Base-by-base conservation (phyloP, 2,113 vertebrate species). In the Paraplagusia blochii region DNA sequence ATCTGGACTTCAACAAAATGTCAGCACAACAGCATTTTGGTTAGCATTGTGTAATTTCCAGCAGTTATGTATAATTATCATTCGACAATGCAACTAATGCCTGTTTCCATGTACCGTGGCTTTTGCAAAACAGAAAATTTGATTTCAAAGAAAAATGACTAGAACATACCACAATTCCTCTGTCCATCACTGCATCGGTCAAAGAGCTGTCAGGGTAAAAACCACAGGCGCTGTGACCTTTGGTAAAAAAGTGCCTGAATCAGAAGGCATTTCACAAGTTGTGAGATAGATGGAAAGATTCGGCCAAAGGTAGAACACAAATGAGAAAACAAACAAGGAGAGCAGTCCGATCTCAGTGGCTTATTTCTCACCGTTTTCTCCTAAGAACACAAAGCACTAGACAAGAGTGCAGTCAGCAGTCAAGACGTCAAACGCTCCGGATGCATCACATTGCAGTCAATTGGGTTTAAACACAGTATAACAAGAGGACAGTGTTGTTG, bases 101-200 rank as follows among this genome's bases (percentile, higher is more conserved):
- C 22, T 29, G 22, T 29, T 29, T 29, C 3, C 6, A 29, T 29
- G 6, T 29, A 29, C 22, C 6, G 22, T 6, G 6, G 22, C 22
- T 6, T 29, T 6, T 29, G 22, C 22, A 29, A 29, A 29, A n/a
- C n/a, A n/a, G n/a, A n/a, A n/a, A n/a, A n/a, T n/a, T n/a, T n/a
- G n/a, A n/a, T n/a, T n/a, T n/a, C n/a, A n/a, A n/a, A n/a, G n/a
- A 29, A 29, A 29, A 29, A 29, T 29, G 9, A 36, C 15, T 72
- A 76, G 11, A 47, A 66, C 78, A 2, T 84, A 92, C 89, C 90
- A 87, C 85, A 48, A 91, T 81, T 46, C 83, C 82, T 69, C 50
- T 72, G 69, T 84, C 78, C 38, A 77, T 66, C 11, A 15, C 61
- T 1, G 29, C 14, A 80, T 74, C n/a, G 57, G 39, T 15, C 8